A percentile compares a stretch with the other conserved stretches of the same genome.
Conservation (phyloP, 23 tunicate species). For the Oikopleura vanhoeffeni region DNA sequence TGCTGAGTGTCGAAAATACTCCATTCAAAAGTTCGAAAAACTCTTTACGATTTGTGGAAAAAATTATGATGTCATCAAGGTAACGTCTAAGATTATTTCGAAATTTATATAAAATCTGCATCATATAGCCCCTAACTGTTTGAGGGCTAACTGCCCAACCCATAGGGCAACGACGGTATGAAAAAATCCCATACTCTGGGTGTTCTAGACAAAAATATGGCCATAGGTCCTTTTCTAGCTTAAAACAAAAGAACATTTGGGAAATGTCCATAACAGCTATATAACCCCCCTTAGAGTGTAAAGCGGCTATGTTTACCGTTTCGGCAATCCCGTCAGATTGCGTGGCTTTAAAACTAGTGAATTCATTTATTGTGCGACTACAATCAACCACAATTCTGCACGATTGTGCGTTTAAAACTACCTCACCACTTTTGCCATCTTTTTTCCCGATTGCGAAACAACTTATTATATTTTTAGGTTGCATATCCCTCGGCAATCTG, state of each 20-base stretch:
- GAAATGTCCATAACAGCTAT: background rate
- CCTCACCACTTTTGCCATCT: background rate
- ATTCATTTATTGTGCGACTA: background rate
- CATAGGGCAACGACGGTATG: background rate
- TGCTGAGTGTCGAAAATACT: background rate
- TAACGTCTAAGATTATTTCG: too few relatives aligned
- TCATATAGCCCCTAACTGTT: background rate
- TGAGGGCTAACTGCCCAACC: background rate
- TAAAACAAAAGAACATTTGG: background rate
- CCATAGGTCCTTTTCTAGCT: background rate
- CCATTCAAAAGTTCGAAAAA: background rate
- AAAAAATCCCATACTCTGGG: background rate
- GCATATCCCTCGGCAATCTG: background rate
- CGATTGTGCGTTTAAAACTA: background rate
- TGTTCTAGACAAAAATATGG: background rate
- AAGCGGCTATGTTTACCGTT: background rate
- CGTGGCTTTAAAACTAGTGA: background rate
- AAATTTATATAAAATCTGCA: background rate
- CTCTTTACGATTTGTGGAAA: background rate
- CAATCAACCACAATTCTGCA: background rate
- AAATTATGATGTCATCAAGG: background rate
- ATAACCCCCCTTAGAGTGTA: background rate
- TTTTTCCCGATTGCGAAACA: background rate
- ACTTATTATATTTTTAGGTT: background rate
- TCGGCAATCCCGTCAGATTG: background rate